Conservation (phyloP, 2,797 vertebrate species). For the Xiphophorus birchmanni region DNA sequence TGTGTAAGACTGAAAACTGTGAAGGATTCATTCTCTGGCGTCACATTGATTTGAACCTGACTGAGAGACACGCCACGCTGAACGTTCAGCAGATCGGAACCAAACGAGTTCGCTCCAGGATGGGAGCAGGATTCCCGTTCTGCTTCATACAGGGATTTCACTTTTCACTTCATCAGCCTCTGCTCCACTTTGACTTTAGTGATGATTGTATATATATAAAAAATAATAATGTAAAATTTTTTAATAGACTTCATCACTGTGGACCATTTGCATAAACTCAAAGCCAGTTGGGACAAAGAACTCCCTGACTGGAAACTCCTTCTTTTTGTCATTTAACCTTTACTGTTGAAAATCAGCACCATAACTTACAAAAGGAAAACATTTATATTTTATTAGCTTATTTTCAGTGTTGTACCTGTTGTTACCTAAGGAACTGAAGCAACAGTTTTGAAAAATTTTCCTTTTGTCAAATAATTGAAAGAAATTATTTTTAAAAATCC, state of each 20-base stretch:
- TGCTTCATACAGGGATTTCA: neutral
- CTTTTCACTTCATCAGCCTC: neutral
- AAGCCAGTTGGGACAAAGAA: neutral
- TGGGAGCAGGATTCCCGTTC: no score
- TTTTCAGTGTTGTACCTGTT: neutral
- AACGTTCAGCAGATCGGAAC: neutral
- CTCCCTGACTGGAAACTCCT: neutral
- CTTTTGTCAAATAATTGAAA: neutral
- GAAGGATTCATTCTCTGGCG: conserved; percentile 21
- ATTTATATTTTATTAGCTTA: neutral
- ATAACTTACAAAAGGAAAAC: neutral
- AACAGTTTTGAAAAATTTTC: neutral
- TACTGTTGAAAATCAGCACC: neutral
- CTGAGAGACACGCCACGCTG: neutral
- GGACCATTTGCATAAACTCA: neutral
- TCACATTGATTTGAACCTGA: conserved; percentile 13
- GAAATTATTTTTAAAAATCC: neutral
- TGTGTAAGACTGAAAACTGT: conserved; percentile 17
- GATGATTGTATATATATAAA: neutral
- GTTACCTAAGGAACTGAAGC: neutral
- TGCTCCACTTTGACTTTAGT: neutral
- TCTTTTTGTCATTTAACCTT: neutral
- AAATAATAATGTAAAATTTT: neutral
- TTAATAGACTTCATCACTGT: neutral
- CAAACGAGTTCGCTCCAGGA: neutral